Evolutionary conservation across 2,113 vertebrate genomes (phyloP).

Genomic region (Phalacrocorax carbo): DNA sequence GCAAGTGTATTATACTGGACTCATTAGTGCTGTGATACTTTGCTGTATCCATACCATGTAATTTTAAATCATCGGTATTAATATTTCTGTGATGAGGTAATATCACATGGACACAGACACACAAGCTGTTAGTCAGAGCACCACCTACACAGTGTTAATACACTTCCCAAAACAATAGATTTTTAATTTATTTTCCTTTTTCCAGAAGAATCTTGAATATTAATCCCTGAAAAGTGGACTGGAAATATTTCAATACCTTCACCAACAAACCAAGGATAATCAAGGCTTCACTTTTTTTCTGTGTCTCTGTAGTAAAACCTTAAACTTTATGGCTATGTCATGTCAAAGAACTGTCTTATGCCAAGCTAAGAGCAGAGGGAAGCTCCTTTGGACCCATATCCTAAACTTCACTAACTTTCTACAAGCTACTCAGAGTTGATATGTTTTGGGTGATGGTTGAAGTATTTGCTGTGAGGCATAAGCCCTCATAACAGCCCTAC

Average conservation of each 20-base stretch:
- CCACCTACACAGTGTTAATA: background rate
- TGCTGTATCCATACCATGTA: accelerated
- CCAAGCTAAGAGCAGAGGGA: background rate
- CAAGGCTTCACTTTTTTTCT: background rate
- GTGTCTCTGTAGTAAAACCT: background rate
- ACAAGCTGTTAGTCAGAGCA: background rate
- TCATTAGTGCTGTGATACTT: background rate
- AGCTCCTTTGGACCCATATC: background rate
- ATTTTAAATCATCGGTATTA: background rate
- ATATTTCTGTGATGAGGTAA: background rate
- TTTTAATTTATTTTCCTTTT: no score
- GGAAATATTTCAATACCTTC: background rate
- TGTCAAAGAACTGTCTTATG: background rate
- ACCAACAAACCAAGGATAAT: background rate
- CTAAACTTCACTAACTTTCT: background rate
- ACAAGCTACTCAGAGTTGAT: background rate
- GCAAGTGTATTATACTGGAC: background rate
- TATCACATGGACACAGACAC: background rate
- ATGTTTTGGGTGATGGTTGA: background rate
- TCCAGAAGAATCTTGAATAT: background rate
- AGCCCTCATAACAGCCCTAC: background rate
- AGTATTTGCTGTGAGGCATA: background rate
- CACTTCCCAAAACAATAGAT: background rate
- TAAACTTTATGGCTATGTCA: background rate
- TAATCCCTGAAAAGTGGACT: background rate